Evolutionary conservation across 2,797 vertebrate species (phyloP), one percentile per base, ranked within the genome.

Genomic region (Urosaurus nigricauda): DNA sequence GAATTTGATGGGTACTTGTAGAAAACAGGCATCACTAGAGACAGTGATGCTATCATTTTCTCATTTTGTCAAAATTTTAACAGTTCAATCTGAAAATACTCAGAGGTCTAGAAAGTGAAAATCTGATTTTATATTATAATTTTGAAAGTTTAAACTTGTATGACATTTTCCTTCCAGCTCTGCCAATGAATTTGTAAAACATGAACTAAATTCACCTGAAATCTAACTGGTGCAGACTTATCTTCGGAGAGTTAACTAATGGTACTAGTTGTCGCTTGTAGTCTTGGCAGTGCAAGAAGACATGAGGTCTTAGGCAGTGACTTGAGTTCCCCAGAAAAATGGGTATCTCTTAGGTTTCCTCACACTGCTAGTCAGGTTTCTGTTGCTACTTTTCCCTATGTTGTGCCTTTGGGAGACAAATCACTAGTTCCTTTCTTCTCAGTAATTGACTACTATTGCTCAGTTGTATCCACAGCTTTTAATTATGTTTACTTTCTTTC

Each of bases 211-310:
- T 7, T 51, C 35, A 68, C 26, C 65, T 78, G 47, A 75, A 71
- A 81, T 29, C n/a, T 81, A 70, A 56, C 68, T 85, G 43, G 56
- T 87, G 26, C 5, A 53, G 51, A 19, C 53, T 65, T 87, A 81
- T 19, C 26, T 87, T 73, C 35, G 5, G 47, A 71, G 47, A 79
- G 13, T 32, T 68, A 8, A 58, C 2, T 71, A 14, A 35, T 80
- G 86, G 51, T 43, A 85, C 40, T 51, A 65, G 68, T 35, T 85
- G 77, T 80, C 77, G 80, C 53, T 80, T 77, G 68, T 51, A 60
- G 74, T 74, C 37, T 80, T 68, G 85, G 68, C 24, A 32, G 78
- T 87, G 78, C 53, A 43, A 37, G 32, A 29, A 47, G 68, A 35
- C 8, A 32, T 14, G 71, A n/a, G 24, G 35, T 43, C 21, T 29